Evolutionary conservation across 1,140 invertebrate genomes (phyloP), one percentile per base, ranked within the genome.

Genomic region (Drosophila repleta): DNA sequence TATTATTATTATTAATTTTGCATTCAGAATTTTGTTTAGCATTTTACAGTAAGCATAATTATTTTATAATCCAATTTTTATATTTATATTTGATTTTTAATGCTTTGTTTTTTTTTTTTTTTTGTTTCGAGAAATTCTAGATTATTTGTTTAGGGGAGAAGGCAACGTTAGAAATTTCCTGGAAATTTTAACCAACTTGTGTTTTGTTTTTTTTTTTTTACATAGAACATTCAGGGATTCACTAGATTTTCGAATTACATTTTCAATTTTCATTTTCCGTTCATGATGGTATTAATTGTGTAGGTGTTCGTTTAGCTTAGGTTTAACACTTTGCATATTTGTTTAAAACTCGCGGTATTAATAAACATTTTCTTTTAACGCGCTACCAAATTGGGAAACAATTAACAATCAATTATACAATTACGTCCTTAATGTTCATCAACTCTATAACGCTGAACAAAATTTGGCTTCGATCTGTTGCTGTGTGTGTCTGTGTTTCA

Each of bases 141-240:
- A 39, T 66, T 73, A 26, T 3, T 43, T 67, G 0, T 35, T 74
- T 76, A 57, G 39, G 75, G 61, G 53, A 70, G 66, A 87, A 88
- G 83, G 82, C 75, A 78, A 78, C 79, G 62, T 74, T 68, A 76
- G 75, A 77, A 75, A 87, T 88, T 87, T 87, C 83, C 83, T 71
- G 66, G 82, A 87, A 88, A 87, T 78, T 69, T 68, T 68, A 69
- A 71, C 65, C 68, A 83, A 62, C 79, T n/a, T 51, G 26, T 55
- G 13, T 26, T 48, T 43, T 41, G n/a, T 43, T 58, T 39, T 20
- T 51, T 35, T 64, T 57, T 58, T 49, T 48, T 35, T 64, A 83
- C 46, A 67, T 51, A 63, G 57, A 57, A 64, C 41, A 35, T 53
- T 60, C 55, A 39, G 35, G 37, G 39, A 52, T 66, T 29, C 15